A percentile compares a stretch with the other conserved stretches of the same genome.
phyloP scores from a whole-genome alignment of 2,888 invertebrate species.

The Megastigmus dorsalis region DNA sequence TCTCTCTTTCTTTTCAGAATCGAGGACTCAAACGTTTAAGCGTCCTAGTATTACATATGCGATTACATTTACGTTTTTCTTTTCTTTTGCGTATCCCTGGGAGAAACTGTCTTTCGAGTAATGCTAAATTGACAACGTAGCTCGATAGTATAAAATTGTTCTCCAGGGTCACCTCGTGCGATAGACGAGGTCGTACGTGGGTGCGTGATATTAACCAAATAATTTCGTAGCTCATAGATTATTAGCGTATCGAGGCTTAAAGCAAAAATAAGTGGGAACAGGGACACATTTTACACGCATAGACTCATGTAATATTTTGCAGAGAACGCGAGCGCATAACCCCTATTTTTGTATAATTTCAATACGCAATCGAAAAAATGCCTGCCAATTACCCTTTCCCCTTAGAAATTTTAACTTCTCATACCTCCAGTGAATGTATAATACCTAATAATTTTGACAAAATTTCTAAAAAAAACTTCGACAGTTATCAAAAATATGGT shows the following conservation, averaged over 20 bases:
- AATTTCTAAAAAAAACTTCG: too few species aligned
- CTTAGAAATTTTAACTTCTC: constrained; percentile 30
- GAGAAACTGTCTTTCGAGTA: constrained; percentile 1
- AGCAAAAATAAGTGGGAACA: constrained; percentile 38
- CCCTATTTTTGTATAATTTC: constrained; percentile 55
- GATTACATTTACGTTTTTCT: constrained; percentile 47
- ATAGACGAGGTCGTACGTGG: constrained; percentile 28
- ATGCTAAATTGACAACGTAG: neutral
- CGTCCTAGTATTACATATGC: constrained; percentile 54
- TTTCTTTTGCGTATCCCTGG: constrained; percentile 38
- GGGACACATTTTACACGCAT: constrained; percentile 50
- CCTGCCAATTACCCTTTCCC: constrained; percentile 29
- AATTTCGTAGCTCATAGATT: constrained; percentile 50
- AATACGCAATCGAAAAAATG: constrained; percentile 39
- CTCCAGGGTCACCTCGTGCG: constrained; percentile 42
- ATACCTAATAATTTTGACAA: constrained; percentile 38
- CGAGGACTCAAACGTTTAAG: constrained; percentile 45
- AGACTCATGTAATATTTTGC: constrained; percentile 51
- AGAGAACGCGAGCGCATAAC: constrained; percentile 44
- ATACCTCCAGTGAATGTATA: constrained; percentile 5
- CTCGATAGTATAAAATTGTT: constrained; percentile 9
- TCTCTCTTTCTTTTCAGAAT: constrained; percentile 22
- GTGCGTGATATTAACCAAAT: constrained; percentile 55
- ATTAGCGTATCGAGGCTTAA: constrained; percentile 53
- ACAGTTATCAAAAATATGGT: too few species aligned